phyloP scores from a whole-genome alignment of 1,140 invertebrate species.

The Pogonognathellus flavescens region DNA sequence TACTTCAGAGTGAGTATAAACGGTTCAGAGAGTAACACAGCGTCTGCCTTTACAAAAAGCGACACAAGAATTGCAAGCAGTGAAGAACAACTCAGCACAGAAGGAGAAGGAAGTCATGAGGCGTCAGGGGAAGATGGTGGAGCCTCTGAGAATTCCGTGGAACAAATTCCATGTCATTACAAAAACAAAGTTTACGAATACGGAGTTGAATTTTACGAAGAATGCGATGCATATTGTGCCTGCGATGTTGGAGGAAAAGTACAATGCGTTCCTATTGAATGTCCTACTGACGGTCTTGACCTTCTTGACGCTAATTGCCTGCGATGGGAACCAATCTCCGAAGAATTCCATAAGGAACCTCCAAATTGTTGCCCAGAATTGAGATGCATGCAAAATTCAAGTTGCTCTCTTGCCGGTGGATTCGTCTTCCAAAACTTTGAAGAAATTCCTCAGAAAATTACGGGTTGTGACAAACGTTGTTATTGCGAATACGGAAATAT shows the following conservation, averaged over 20 bases:
- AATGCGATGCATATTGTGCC: constrained; percentile 80
- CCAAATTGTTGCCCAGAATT: constrained; percentile 86
- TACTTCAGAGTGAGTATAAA: constrained; percentile 63
- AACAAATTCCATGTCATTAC: constrained; percentile 68
- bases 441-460: constrained; percentile 78
- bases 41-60: constrained; percentile 57
- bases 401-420: constrained; percentile 49
- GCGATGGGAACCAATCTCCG: constrained; percentile 84
- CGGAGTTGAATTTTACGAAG: constrained; percentile 80
- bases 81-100: constrained; percentile 44
- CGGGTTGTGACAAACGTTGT: constrained; percentile 86
- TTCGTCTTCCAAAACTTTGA: constrained; percentile 74
- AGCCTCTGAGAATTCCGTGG: constrained; percentile 51
- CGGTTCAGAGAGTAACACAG: constrained; percentile 60
- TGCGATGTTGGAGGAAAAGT: constrained; percentile 76
- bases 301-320: constrained; percentile 85
- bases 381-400: constrained; percentile 68
- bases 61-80: constrained; percentile 12
- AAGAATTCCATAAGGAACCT: constrained; percentile 78
- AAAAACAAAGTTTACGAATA: constrained; percentile 75
- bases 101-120: constrained; percentile 56
- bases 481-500: constrained; percentile 89
- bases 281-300: constrained; percentile 85
- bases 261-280: constrained; percentile 84
- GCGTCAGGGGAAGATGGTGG: constrained; percentile 58